A percentile compares a stretch with the other conserved stretches of the same genome.
phyloP scores from a whole-genome alignment of 2,797 vertebrate genomes.

The Propithecus deckenii region DNA sequence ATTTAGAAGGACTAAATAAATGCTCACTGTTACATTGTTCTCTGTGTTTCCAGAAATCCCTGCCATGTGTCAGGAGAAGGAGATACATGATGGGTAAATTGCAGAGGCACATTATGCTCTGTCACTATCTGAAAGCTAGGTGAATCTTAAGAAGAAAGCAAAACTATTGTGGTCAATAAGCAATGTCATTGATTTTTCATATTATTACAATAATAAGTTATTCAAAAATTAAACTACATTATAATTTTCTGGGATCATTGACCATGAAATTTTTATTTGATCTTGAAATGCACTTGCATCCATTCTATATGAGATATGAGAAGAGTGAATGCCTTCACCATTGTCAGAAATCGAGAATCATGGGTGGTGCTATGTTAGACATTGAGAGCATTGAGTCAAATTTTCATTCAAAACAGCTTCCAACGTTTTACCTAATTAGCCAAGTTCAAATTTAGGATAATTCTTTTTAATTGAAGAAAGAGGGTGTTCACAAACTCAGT shows the following conservation, averaged over 20 bases:
- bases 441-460: constrained; percentile 4
- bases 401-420: constrained; percentile 11
- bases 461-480: constrained; percentile 35
- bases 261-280: background rate
- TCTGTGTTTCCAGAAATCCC: background rate
- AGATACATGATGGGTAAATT: background rate
- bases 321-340: background rate
- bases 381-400: background rate
- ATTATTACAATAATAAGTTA: background rate
- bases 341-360: background rate
- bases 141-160: background rate
- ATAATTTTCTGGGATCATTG: background rate
- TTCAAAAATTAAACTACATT: background rate
- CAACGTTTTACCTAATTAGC: background rate
- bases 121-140: background rate
- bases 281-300: background rate
- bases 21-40: background rate
- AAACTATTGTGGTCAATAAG: background rate
- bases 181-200: background rate
- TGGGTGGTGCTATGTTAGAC: background rate
- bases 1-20: background rate
- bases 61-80: background rate
- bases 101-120: background rate
- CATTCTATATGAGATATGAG: background rate
- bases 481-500: background rate